Base-by-base conservation (phyloP, 2,888 invertebrate genomes). In the Limnephilus auricula region DNA sequence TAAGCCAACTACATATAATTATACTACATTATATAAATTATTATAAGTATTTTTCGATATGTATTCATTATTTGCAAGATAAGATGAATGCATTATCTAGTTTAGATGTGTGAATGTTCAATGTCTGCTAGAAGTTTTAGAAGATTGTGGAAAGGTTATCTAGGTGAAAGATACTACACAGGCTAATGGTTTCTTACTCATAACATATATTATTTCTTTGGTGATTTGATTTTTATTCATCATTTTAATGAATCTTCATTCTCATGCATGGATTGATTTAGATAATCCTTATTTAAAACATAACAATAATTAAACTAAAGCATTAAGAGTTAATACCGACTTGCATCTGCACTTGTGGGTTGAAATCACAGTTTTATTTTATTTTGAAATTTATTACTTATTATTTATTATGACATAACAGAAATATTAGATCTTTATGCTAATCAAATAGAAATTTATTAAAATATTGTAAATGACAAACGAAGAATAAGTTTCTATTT, bases 161-260 rank as follows among this genome's bases (percentile, higher is more conserved):
- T 83, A 9, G 34, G 83, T 83, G 83, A 34, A 83, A 83, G 37
- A 83, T 83, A 83, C 65, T 82, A 34, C 30, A 37, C 30, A 37
- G 83, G 83, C 25, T 31, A 34, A 83, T 34, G 83, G 83, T 83
- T 34, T 83, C 83, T 83, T 65, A 65, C 6, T 37, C 37, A 15
- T 32, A 25, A 83, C 37, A 18, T 30, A 82, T 18, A 37, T 34
- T 83, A 4, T 80, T 80, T 32, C 31, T 37, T 2, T 83, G 83
- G 83, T 83, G 83, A 83, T 83, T 83, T 83, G 83, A 34, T 83
- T 83, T 80, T 15, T 83, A n/a, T 37, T 83, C 83, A 32, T 34
- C 34, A 18, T 83, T n/a, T 83, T 34, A 83, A 25, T 80, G 18
- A 80, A 80, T 32, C 32, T 80, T 83, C 83, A 83, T 83, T 83